These are phyloP conservation scores for Hyaena hyaena DNA, from an alignment of 2,113 vertebrate species.

Conservation along the genomic window DNA sequence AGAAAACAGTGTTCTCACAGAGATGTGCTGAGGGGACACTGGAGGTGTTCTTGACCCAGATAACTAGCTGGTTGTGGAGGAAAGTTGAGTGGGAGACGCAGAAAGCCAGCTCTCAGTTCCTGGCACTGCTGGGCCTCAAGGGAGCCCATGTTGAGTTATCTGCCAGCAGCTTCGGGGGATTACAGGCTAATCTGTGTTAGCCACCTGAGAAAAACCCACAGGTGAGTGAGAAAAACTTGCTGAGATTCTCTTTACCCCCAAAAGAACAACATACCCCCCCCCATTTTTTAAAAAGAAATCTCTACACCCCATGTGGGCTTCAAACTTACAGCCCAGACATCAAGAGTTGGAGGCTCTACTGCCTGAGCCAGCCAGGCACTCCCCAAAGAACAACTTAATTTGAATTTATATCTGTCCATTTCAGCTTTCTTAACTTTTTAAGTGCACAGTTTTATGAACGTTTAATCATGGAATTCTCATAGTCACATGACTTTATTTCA, in stretches of 20 bases:
- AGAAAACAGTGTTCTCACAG: background rate
- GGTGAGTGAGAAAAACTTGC: too few relatives aligned
- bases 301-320: background rate
- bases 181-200: background rate
- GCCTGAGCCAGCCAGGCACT: background rate
- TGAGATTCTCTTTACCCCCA: background rate
- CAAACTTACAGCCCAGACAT: background rate
- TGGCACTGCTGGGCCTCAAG: fast-evolving
- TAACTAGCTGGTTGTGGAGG: background rate
- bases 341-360: background rate
- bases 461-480: too few relatives aligned
- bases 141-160: background rate
- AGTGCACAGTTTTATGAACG: background rate
- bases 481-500: background rate
- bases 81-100: background rate
- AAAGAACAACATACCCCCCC: background rate
- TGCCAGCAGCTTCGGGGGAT: fast-evolving
- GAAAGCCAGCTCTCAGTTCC: background rate
- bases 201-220: background rate
- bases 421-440: background rate
- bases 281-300: background rate
- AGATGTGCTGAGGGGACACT: background rate
- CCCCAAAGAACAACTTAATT: background rate
- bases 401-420: background rate
- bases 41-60: background rate